Conservation (phyloP, 2,113 vertebrate species). For the Mesitornis unicolor region DNA sequence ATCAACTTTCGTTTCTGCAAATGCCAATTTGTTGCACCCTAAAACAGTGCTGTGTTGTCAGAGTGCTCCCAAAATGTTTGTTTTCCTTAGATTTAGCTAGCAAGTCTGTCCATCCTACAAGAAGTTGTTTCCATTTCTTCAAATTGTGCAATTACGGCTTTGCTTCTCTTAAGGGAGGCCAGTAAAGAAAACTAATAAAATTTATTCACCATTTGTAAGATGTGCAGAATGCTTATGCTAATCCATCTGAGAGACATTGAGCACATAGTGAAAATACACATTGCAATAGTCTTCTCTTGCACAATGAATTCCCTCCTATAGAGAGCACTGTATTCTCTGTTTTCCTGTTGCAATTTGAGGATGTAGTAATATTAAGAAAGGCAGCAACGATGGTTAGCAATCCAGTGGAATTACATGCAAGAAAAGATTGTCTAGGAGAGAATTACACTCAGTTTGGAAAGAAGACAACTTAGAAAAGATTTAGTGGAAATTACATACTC, state of each 20-base stretch:
- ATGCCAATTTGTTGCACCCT: background rate
- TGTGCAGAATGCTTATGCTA: background rate
- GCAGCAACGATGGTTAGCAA: background rate
- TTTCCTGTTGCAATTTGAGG: constrained; percentile 20
- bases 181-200: background rate
- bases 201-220: background rate
- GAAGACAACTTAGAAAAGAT: background rate
- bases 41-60: background rate
- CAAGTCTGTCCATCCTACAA: background rate
- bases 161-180: background rate
- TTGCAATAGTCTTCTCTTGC: background rate
- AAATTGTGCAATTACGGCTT: background rate
- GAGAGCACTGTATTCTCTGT: constrained; percentile 17
- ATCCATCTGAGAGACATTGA: background rate
- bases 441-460: background rate
- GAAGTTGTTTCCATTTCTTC: background rate
- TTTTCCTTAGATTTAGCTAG: background rate
- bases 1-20: background rate
- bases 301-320: background rate
- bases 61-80: background rate
- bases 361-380: background rate
- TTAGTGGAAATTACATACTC: background rate
- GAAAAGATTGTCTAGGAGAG: background rate
- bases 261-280: background rate
- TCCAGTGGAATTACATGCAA: background rate